These are phyloP conservation scores for Cistogaster globosa DNA, from an alignment of 2,888 invertebrate species.

Conservation along the genomic window DNA sequence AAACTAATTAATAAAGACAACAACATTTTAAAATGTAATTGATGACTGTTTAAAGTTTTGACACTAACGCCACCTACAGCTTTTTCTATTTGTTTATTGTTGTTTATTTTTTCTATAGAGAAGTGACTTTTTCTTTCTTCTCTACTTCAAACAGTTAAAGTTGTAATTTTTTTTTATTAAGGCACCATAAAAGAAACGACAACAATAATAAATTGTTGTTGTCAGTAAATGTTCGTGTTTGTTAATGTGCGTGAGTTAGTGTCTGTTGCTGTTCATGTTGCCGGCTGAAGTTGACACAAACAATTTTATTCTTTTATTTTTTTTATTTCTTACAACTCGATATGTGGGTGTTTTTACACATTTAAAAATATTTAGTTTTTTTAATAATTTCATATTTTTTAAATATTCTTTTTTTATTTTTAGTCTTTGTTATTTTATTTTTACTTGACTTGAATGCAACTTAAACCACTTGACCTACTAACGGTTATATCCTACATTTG, in stretches of 20 bases:
- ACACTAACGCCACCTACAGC: slow-evolving; percentile 58
- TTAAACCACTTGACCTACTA: slow-evolving; percentile 67
- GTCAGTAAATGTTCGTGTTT: background rate
- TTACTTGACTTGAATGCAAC: slow-evolving; percentile 45
- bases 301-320: background rate
- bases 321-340: background rate
- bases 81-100: slow-evolving; percentile 8
- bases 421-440: slow-evolving; percentile 6
- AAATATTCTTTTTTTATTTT: background rate
- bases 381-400: background rate
- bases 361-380: slow-evolving; percentile 32
- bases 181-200: too few relatives aligned
- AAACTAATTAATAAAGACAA: slow-evolving; percentile 2
- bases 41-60: slow-evolving; percentile 47
- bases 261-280: slow-evolving; percentile 12
- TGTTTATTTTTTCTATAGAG: background rate
- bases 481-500: slow-evolving; percentile 51
- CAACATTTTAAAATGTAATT: slow-evolving; percentile 30
- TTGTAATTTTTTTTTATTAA: too few relatives aligned
- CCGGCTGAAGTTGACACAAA: slow-evolving; percentile 28
- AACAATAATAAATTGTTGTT: background rate
- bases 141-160: too few relatives aligned
- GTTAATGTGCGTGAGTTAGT: background rate
- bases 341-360: slow-evolving; percentile 42
- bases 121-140: background rate